Evolutionary conservation across 2,797 vertebrate genomes (phyloP), one percentile per base, ranked within the genome.

Genomic region (Poeciliopsis gracilis): DNA sequence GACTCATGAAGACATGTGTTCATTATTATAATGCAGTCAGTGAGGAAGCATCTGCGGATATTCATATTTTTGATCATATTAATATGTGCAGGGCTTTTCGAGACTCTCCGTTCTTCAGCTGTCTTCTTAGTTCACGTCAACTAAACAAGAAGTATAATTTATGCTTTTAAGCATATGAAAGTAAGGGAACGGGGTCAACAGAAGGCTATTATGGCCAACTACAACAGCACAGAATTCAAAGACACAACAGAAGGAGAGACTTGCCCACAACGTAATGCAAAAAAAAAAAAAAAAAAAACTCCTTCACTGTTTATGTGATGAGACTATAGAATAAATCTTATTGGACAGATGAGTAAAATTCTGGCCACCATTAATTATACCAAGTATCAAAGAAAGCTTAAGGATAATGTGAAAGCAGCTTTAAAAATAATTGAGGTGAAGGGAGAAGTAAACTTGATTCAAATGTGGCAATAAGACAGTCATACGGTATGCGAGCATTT

Each of bases 21-120:
- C 89, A 92, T 91, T 90, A 90, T 92, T 87, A 86, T 90, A 92
- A 94, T 93, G 51, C 84, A 93, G 80, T 92, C 92, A 89, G 89
- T 8, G 88, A 82, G 75, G 87, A 89, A 82, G 86, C 51, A 74
- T 85, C 74, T 89, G 82, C 43, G 78, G 81, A 63, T 63, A 20
- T 63, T 36, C 61, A 75, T 81, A 67, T 78, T 91, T 83, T 72
- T 18, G 47, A 75, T 80, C 67, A 84, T 70, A 83, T 84, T 63
- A 85, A 83, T 63, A 79, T 61, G 69, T 75, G 57, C 41, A 61
- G 51, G 36, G 77, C 74, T 70, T 70, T 66, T 66, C 79, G 30
- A 16, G 78, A 77, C 33, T 67, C 20, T 75, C 45, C 33, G 8
- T 36, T 36, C 30, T 63, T 36, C 18, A 36, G 16, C 61, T 63